Conservation (phyloP, 2,888 invertebrate genomes). For the Lithodes maja region DNA sequence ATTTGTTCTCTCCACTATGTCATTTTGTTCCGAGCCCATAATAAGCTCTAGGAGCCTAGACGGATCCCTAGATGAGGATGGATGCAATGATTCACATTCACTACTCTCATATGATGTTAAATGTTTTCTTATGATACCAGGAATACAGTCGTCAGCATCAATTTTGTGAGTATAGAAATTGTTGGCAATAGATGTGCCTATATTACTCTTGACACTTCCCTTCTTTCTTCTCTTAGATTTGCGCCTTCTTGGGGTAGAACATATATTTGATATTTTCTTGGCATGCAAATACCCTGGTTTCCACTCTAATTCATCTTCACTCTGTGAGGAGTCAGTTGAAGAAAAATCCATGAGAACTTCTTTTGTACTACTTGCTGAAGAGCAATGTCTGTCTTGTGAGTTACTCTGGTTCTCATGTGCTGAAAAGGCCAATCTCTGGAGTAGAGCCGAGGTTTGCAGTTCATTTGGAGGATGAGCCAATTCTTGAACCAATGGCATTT, state of each 20-base stretch:
- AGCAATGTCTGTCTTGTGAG: background rate
- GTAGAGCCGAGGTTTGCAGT: slow-evolving; percentile 33
- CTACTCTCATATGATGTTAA: background rate
- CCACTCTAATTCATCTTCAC: slow-evolving; percentile 53
- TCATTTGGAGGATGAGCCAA: slow-evolving; percentile 32
- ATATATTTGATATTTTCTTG: slow-evolving; percentile 33
- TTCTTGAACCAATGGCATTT: slow-evolving; percentile 30
- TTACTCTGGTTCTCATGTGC: slow-evolving; percentile 10
- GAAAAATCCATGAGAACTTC: slow-evolving; percentile 1
- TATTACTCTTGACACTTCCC: background rate
- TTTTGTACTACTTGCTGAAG: background rate
- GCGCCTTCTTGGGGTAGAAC: slow-evolving; percentile 27
- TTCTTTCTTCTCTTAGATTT: slow-evolving; percentile 48
- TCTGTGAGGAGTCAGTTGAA: slow-evolving; percentile 46
- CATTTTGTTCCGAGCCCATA: slow-evolving; percentile 18
- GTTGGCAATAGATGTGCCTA: background rate
- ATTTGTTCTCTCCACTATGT: background rate
- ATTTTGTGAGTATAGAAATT: background rate
- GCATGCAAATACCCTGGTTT: slow-evolving; percentile 31
- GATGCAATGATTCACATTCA: background rate
- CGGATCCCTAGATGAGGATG: background rate
- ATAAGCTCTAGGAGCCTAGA: slow-evolving; percentile 44
- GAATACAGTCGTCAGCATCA: background rate
- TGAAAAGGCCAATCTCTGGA: slow-evolving; percentile 38
- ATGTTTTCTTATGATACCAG: background rate